phyloP scores from a whole-genome alignment of 2,797 vertebrate genomes.

The Tympanoctomys barrerae region DNA sequence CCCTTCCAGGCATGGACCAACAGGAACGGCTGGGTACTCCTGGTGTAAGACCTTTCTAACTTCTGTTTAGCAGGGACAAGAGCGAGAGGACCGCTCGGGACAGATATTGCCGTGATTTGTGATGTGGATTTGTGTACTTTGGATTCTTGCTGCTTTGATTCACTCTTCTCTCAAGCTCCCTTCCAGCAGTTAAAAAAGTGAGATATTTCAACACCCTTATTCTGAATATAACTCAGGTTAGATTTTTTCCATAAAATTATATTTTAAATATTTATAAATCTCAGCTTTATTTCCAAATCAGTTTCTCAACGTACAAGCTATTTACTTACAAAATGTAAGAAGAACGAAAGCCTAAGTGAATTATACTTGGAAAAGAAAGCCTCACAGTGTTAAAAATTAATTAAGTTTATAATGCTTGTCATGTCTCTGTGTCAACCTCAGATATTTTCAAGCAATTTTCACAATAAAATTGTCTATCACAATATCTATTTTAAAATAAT shows the following conservation, averaged over 20 bases:
- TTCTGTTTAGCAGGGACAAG: background rate
- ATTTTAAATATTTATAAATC: slow-evolving; percentile 49
- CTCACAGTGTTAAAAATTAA: slow-evolving; percentile 39
- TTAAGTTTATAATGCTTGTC: slow-evolving; percentile 38
- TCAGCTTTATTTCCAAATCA: slow-evolving; percentile 35
- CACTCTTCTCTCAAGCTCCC: background rate
- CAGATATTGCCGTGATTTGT: background rate
- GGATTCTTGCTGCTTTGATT: background rate
- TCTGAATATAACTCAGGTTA: background rate
- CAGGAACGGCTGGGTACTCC: too few relatives aligned
- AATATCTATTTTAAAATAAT: slow-evolving; percentile 58
- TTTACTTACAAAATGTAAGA: slow-evolving; percentile 47
- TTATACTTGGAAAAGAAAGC: slow-evolving; percentile 24
- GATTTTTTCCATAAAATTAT: background rate
- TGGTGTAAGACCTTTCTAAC: background rate
- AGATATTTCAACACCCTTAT: background rate
- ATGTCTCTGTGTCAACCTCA: slow-evolving; percentile 33
- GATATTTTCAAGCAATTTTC: slow-evolving; percentile 64
- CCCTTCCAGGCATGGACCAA: background rate
- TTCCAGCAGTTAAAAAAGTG: background rate
- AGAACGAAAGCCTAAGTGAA: slow-evolving; percentile 13
- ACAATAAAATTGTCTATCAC: slow-evolving; percentile 64
- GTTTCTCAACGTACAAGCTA: background rate
- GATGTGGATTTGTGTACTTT: background rate
- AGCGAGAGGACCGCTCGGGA: background rate